Percentiles rank a stretch among this genome's conserved stretches.
Evolutionary conservation across 2,113 vertebrate genomes (phyloP).

Genomic region (Cottus gobio): DNA sequence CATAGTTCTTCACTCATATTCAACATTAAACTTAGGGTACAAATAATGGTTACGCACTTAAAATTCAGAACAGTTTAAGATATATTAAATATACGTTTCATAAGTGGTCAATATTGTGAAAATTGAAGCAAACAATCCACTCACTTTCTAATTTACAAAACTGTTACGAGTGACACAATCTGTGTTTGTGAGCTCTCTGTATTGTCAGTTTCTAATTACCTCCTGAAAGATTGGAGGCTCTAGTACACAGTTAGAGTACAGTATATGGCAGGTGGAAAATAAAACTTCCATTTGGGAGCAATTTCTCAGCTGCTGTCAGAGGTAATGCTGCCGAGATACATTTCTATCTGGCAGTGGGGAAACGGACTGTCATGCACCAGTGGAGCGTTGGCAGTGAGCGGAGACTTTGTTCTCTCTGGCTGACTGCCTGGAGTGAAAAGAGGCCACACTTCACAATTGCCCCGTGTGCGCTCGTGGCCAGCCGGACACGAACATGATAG

Average conservation of each 20-base stretch:
- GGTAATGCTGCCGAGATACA: constrained; percentile 56
- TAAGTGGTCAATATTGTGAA: not conserved
- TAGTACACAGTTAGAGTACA: not conserved
- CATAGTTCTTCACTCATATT: not conserved
- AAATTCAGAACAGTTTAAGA: not conserved
- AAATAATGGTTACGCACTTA: not conserved
- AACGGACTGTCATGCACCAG: constrained; percentile 55
- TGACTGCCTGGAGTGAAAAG: constrained; percentile 66
- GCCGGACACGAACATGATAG: constrained; percentile 44
- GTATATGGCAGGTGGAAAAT: constrained; percentile 35
- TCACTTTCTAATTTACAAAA: not conserved
- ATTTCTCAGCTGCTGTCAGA: constrained; percentile 52
- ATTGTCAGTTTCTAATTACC: constrained; percentile 23
- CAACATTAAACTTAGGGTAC: not conserved
- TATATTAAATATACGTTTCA: not conserved
- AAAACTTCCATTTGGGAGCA: constrained; percentile 28
- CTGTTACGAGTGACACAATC: not conserved
- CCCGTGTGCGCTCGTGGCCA: constrained; percentile 46
- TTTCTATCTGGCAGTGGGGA: constrained; percentile 60
- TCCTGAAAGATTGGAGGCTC: not conserved
- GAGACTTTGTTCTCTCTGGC: constrained; percentile 64
- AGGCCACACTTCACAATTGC: constrained; percentile 64
- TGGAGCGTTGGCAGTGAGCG: constrained; percentile 55
- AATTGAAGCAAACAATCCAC: not conserved
- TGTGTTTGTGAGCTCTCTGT: not conserved